Evolutionary conservation across 1,140 invertebrate genomes (phyloP).

Genomic region (Drosophila lacteicornis): DNA sequence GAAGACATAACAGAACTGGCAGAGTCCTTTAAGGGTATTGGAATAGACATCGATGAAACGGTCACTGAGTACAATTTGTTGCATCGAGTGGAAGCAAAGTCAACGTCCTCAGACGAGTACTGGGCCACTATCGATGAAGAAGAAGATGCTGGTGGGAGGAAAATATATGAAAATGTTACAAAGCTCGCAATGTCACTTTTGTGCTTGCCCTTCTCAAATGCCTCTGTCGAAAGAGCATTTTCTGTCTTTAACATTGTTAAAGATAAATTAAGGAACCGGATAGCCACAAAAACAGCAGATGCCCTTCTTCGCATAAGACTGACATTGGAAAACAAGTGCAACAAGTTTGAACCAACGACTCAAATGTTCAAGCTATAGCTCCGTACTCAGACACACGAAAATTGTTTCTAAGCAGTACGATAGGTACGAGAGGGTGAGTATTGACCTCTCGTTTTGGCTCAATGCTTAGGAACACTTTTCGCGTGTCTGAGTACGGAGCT

Average conservation of each 20-base stretch:
- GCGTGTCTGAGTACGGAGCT: no score
- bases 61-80: not conserved
- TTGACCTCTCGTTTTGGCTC: no score
- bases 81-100: not conserved
- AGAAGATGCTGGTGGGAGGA: not conserved
- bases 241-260: not conserved
- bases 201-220: conserved; percentile 1
- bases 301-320: not conserved
- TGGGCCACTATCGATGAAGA: not conserved
- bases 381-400: no score
- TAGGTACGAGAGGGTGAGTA: no score
- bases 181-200: not conserved
- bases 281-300: conserved; percentile 3
- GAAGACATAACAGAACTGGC: not conserved
- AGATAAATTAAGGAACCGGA: not conserved
- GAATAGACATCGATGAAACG: not conserved
- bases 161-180: not conserved
- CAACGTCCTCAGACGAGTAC: not conserved
- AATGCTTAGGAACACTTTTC: no score
- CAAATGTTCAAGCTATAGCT: not conserved
- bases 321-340: not conserved
- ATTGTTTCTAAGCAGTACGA: no score
- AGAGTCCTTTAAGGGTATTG: not conserved
- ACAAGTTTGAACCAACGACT: conserved; percentile 2
- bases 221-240: not conserved